Evolutionary conservation across 1,140 invertebrate genomes (phyloP).

Genomic region (Ooceraea biroi): DNA sequence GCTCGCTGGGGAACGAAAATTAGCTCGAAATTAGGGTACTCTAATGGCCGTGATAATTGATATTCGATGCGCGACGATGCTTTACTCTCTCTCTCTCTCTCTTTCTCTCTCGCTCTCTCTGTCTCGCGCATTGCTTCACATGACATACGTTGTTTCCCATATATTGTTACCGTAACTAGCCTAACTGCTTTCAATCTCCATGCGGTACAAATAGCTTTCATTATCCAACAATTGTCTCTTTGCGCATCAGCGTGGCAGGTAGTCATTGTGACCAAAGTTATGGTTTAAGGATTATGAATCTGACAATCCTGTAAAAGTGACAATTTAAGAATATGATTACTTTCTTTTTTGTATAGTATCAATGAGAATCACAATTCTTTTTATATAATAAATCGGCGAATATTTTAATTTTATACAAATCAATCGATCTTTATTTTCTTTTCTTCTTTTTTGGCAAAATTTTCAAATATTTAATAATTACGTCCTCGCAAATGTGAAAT

Average conservation of each 20-base stretch:
- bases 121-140: conserved; percentile 31
- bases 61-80: conserved; percentile 66
- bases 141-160: conserved; percentile 64
- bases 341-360: neutral
- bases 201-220: neutral
- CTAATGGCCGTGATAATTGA: conserved; percentile 73
- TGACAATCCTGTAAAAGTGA: neutral
- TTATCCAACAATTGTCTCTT: neutral
- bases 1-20: conserved; percentile 68
- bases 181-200: conserved; percentile 63
- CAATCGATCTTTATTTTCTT: neutral
- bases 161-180: conserved; percentile 59
- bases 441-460: neutral
- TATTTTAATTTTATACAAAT: neutral
- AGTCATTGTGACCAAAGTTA: neutral
- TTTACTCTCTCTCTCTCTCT: neutral
- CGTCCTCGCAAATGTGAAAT: too few relatives aligned
- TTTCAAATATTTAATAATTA: neutral
- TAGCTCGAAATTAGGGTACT: conserved; percentile 71
- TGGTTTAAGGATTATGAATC: neutral
- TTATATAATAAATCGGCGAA: neutral
- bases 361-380: too few relatives aligned
- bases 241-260: neutral
- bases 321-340: neutral
- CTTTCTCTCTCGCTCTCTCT: too few relatives aligned